Evolutionary conservation across 2,113 vertebrate genomes (phyloP).

Genomic region (Anguilla rostrata): DNA sequence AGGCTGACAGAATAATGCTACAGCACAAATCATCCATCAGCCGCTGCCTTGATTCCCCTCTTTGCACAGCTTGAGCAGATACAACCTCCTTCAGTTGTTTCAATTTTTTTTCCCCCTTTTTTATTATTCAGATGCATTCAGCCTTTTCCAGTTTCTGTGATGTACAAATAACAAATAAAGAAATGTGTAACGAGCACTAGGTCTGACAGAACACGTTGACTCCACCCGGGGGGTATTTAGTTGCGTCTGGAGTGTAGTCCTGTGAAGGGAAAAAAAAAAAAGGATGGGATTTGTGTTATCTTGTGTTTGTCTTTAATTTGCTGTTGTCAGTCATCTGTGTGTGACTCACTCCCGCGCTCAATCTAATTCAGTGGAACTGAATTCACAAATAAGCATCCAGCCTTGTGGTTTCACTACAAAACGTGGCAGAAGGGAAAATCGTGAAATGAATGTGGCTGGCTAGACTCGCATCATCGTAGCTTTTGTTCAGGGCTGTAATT

Average conservation of each 20-base stretch:
- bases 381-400: not conserved
- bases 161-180: constrained; percentile 30
- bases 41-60: constrained; percentile 31
- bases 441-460: not conserved
- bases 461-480: not conserved
- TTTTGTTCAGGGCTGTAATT: not conserved
- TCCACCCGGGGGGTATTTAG: constrained; percentile 21
- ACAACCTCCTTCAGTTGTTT: not conserved
- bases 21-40: constrained; percentile 51
- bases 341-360: constrained; percentile 1
- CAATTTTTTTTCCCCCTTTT: not conserved
- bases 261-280: constrained; percentile 1
- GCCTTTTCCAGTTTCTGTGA: constrained; percentile 28
- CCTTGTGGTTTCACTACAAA: not conserved
- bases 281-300: constrained; percentile 32
- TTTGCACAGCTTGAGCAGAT: not conserved
- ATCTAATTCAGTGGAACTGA: constrained; percentile 14
- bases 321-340: constrained; percentile 50
- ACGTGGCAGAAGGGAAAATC: not conserved
- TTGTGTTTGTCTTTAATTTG: constrained; percentile 49
- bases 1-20: constrained; percentile 53
- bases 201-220: constrained; percentile 33
- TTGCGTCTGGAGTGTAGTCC: constrained; percentile 17
- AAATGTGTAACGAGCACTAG: constrained; percentile 33
- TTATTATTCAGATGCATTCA: constrained; percentile 7